Base-by-base conservation (phyloP, 2,797 vertebrate species). In the Poecilia velifera region DNA sequence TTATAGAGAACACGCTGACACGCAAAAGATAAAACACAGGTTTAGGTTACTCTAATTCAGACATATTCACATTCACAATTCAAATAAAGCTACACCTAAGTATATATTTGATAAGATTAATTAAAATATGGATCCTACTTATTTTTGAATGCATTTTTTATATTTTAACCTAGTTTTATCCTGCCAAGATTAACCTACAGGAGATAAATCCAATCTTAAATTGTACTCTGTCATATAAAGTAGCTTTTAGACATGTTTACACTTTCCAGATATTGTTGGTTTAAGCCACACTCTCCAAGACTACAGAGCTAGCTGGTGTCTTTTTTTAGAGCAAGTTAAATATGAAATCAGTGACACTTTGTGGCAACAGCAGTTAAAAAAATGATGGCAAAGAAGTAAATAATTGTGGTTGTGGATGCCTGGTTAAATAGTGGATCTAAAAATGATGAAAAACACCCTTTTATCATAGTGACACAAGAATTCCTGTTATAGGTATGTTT, bases 401-500 rank as follows among this genome's bases (percentile, higher is more conserved):
- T 6, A 6, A 14, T 0, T 28, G 41, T 39, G 39, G 12, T 14
- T 71, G 55, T 57, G 55, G n/a, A 57, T 13, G n/a, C 13, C 43
- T 66, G 68, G 10, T 45, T 59, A 31, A 83, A 74, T 66, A 70
- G 74, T 5, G 36, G 6, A 49, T 47, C 43, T 12, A 47, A 70
- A n/a, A 80, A 62, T 6, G 1, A 66, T 34, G 68, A 75, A 41
- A 76, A 57, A 8, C 66, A 46, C 3, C 70, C n/a, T 79, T 59
- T 59, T 46, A 70, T 51, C 39, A 51, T 81, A 80, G 88, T 83
- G 76, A 79, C 72, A 71, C 13, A 71, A 53, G 20, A 34, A 74
- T 79, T 88, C 53, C 83, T 79, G 9, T 66, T 73, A 39, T 62
- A n/a, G 34, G 34, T 66, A 72, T 73, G 78, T 86, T 81, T 68